phyloP scores from a whole-genome alignment of 2,797 vertebrate species.

The Forpus xanthops region DNA sequence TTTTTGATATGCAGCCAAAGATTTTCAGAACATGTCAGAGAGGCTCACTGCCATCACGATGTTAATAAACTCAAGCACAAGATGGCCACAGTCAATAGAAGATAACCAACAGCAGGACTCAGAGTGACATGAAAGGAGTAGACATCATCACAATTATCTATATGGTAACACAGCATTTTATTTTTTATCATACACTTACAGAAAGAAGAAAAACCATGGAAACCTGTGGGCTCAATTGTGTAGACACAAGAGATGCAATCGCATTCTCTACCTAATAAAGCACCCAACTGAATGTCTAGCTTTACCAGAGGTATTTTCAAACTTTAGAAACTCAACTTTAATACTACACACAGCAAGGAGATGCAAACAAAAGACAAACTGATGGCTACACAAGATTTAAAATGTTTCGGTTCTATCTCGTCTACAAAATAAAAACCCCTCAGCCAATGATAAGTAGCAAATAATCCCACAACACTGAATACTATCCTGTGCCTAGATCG shows the following conservation, averaged over 20 bases:
- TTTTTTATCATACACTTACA: not conserved
- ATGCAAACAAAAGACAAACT: not conserved
- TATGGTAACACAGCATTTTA: not conserved
- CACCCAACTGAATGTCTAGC: not conserved
- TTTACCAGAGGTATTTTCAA: not conserved
- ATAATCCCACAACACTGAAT: not conserved
- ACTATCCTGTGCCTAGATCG: not conserved
- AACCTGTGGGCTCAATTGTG: not conserved
- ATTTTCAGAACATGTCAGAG: not conserved
- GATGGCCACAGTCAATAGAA: not conserved
- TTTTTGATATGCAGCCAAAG: not conserved
- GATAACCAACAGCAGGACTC: not conserved
- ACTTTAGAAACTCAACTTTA: not conserved
- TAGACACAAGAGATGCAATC: not conserved
- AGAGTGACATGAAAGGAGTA: not conserved
- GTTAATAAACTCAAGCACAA: not conserved
- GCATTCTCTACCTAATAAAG: conserved; percentile 29
- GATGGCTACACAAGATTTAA: not conserved
- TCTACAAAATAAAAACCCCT: not conserved
- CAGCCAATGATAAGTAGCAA: not conserved
- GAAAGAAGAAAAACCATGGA: not conserved
- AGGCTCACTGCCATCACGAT: not conserved
- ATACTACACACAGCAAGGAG: not conserved
- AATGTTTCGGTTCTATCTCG: not conserved
- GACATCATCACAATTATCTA: not conserved